Evolutionary conservation across 2,113 vertebrate species (phyloP), one percentile per base, ranked within the genome.

Genomic region (Thomomys bottae): DNA sequence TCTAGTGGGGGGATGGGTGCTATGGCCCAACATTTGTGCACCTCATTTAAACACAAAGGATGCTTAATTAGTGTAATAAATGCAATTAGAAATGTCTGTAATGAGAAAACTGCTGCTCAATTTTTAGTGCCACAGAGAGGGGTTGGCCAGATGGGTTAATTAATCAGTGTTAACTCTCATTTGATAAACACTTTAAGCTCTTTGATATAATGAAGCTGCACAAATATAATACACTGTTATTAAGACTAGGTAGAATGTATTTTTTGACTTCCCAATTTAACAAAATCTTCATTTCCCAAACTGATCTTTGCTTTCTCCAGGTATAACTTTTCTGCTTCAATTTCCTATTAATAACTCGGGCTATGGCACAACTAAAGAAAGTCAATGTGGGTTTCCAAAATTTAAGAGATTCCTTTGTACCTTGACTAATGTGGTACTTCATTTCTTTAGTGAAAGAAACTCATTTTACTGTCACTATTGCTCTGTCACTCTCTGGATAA

Each of bases 21-120:
- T 87, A 54, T 79, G 63, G 88, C 87, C 90, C 88, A 88, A 80
- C 57, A 83, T 93, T 94, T 91, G 71, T 81, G 68, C 40, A 87
- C 63, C 90, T 94, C 95, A 95, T 92, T 96, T 95, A 96, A 93
- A 93, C 71, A 94, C 63, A 93, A 94, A 80, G 14, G 59, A 95
- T 76, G 79, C 49, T 94, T 95, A 95, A 96, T 95, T 95, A 88
- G 85, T 85, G 71, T 92, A 96, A 92, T 94, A 95, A 95, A 93
- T 89, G 73, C 89, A 94, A 89, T 92, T 93, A 88, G 91, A 81
- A 92, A 77, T 88, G 38, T 82, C 61, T 90, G n/a, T 84, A 94
- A 90, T 92, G 80, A 70, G 87, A 68, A 96, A 95, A 88, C 72
- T 73, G 45, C 68, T 87, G 68, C 93, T 92, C 76, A 87, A 24